Base-by-base conservation (phyloP, 2,113 vertebrate species). In the Lepus europaeus region DNA sequence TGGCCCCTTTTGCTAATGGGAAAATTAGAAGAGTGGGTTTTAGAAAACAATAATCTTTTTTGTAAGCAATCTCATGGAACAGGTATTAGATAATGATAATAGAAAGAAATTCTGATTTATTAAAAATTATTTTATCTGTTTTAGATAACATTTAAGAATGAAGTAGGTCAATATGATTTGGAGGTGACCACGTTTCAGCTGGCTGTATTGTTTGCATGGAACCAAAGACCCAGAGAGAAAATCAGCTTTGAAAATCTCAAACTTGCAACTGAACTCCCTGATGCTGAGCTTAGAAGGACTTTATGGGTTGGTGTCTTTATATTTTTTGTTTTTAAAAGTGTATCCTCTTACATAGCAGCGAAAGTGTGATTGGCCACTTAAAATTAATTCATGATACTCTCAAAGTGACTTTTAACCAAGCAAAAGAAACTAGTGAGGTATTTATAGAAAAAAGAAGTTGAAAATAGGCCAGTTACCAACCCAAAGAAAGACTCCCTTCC, bases 221-320 rank as follows among this genome's bases (percentile, higher is more conserved):
- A 99, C 99, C 99, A 99, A 99, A 99, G 99, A 98, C 99, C 99
- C 19, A 98, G 99, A 98, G 99, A 99, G 97, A 99, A 99, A 97
- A 99, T 99, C 98, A 99, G 99, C 98, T 99, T 99, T 97, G 99
- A 99, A 98, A 99, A 99, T 98, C 99, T 99, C 81, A 99, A 99
- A 97, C 97, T 99, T 89, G 99, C 99, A 95, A 99, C 99, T 1
- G 99, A 99, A 97, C 99, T 99, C 78, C 99, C 99, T 23, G 99
- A 99, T 94, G 99, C 99, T 22, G 99, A 99, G 98, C 99, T 99
- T 95, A 98, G 99, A 91, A 99, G 99, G 97, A 99, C 99, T 91
- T 99, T 99, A 97, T 99, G 99, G 99, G 99, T 99, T 98, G 98
- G 94, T 99, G 98, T 98, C 84, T 97, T 95, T 83, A 53, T 95